Evolutionary conservation across 2,888 invertebrate species (phyloP).

Genomic region (Nowickia ferox): DNA sequence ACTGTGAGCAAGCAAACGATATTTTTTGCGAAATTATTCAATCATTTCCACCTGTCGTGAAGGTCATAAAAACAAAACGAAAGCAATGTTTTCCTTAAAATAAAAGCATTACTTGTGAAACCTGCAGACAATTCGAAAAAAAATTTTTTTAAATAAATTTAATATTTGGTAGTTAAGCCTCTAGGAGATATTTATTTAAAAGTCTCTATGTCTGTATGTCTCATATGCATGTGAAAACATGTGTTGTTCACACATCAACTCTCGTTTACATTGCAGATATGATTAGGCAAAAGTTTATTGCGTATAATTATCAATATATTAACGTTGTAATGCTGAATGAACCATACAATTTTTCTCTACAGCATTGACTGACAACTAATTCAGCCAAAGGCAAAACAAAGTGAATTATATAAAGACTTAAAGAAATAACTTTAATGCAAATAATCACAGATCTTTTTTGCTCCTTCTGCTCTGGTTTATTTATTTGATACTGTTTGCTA

Average conservation of each 20-base stretch:
- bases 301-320: conserved; percentile 4
- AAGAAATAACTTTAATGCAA: conserved; percentile 28
- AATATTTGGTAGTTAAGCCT: neutral
- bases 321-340: neutral
- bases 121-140: neutral
- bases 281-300: neutral
- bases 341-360: neutral
- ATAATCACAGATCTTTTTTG: conserved; percentile 23
- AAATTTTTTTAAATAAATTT: neutral
- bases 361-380: neutral
- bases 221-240: neutral
- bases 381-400: neutral
- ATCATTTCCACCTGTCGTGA: too few relatives aligned
- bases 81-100: too few relatives aligned
- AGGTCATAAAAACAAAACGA: too few relatives aligned
- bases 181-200: neutral
- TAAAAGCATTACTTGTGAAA: too few relatives aligned
- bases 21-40: too few relatives aligned
- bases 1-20: too few relatives aligned
- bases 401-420: conserved; percentile 22
- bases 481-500: neutral
- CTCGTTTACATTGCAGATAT: neutral
- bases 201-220: too few relatives aligned
- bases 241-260: neutral
- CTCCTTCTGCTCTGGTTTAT: conserved; percentile 2